Percentiles rank a stretch among this genome's conserved stretches.
Conservation (phyloP, 1,140 invertebrate species). For the Muscidifurax raptorellus region DNA sequence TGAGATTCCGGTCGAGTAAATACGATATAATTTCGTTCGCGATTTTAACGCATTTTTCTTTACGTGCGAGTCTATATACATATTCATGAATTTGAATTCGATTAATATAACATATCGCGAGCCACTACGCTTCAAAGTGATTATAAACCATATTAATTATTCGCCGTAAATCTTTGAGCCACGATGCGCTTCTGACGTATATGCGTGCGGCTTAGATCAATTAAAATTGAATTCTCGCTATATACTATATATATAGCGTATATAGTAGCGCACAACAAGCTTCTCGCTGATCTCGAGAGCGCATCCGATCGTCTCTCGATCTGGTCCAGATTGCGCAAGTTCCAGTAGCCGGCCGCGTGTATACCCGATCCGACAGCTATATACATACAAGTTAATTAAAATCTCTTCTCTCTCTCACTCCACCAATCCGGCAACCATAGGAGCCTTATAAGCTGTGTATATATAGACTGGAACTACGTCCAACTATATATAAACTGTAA, state of each 20-base stretch:
- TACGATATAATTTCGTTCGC: neutral
- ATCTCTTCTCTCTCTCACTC: neutral
- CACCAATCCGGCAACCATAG: neutral
- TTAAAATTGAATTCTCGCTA: too few relatives aligned
- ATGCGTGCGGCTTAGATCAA: too few relatives aligned
- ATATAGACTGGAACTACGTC: neutral
- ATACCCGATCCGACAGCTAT: neutral
- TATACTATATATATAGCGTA: too few relatives aligned
- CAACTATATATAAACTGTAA: neutral
- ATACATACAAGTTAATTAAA: conserved; percentile 27
- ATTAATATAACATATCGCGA: too few relatives aligned
- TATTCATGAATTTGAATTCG: too few relatives aligned
- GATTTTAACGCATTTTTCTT: too few relatives aligned
- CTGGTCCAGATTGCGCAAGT: neutral
- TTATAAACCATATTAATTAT: too few relatives aligned
- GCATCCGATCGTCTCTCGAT: neutral
- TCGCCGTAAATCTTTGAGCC: too few relatives aligned
- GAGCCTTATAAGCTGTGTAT: neutral
- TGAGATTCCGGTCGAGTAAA: neutral
- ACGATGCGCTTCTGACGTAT: too few relatives aligned
- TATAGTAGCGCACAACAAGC: too few relatives aligned
- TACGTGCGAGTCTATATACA: too few relatives aligned
- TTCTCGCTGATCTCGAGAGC: neutral
- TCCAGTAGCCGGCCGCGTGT: neutral
- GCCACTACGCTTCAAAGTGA: too few relatives aligned